Base-by-base conservation (phyloP, 2,888 invertebrate species). In the Scaptomyza flava region DNA sequence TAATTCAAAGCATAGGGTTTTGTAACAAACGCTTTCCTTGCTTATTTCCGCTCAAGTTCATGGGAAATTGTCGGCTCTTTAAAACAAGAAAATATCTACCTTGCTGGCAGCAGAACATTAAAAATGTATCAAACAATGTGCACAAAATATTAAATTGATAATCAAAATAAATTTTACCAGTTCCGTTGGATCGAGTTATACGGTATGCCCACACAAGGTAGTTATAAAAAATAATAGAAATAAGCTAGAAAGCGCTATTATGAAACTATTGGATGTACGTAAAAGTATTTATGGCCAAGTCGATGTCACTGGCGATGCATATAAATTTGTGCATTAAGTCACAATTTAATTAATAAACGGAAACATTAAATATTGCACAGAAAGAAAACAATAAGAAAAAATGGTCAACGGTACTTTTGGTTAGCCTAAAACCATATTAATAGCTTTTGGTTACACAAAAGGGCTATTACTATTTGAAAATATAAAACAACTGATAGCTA, bases 111-210 rank as follows among this genome's bases (percentile, higher is more conserved):
- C 17, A 46, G 17, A 43, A 47, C 20, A 43, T 12, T 12, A 65
- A 60, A 52, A 50, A 23, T 50, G 34, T 48, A 54, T 56, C 43
- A n/a, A 23, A 33, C 51, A 56, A 60, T 77, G 81, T 87, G 88
- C 36, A 43, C 41, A 52, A 78, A 80, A 78, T 84, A 76, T 73
- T 31, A 74, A 84, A 72, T 74, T 46, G 54, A 43, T 68, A 66
- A 87, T 85, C 85, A 82, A 75, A 76, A 68, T 66, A 61, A 62
- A 74, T 80, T 76, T 81, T 64, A 47, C 51, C 36, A 36, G 17
- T 47, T 56, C 42, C 36, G 20, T 51, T 41, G 34, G 41, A 36
- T 43, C 36, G 43, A 45, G 52, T 64, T 50, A 70, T 79, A 72
- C 33, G 52, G 52, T 51, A 46, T 54, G 45, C 36, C 42, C 78